Evolutionary conservation across 2,113 vertebrate species (phyloP), one percentile per base, ranked within the genome.

Genomic region (Hippolais icterina): DNA sequence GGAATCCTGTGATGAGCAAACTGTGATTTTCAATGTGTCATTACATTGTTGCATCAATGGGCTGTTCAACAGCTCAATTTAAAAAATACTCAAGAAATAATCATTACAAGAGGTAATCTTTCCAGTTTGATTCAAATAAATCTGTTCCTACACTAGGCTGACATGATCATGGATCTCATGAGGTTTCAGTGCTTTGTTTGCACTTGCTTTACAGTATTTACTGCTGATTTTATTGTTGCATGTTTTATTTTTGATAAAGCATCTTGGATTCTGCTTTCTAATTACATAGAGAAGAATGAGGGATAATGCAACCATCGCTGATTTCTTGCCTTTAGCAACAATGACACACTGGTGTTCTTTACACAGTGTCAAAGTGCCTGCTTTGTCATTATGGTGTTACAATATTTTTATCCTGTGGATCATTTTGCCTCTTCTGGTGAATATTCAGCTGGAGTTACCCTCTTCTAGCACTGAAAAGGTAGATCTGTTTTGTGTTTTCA

Each of bases 11-110:
- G 94, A 97, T 96, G 96, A 97, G 87, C 93, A 96, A 97, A 97
- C 90, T 96, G 81, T 94, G 95, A 94, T 97, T 97, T 97, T 94
- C 96, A 95, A 75, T 95, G 94, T 97, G 89, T 96, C 89, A 95
- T 97, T 97, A 97, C 95, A 94, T 94, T 95, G 93, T 95, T 95
- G 80, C 93, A 95, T 96, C 96, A 96, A 96, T 93, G 89, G 77
- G 76, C 60, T 94, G 94, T 93, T 93, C 95, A 96, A 95, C 82
- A 95, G 83, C 71, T 95, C 89, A 84, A 89, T 96, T 94, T 92
- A 92, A 96, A 96, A 97, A 81, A 95, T 93, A 89, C 89, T 95
- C 86, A 88, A 96, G 96, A 91, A 96, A 92, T 93, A 95, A 94
- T 93, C 89, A 85, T 94, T 95, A 92, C 63, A 96, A 91, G 94